These are phyloP conservation scores for Falco biarmicus DNA, from an alignment of 2,797 vertebrate species.

Conservation along the genomic window DNA sequence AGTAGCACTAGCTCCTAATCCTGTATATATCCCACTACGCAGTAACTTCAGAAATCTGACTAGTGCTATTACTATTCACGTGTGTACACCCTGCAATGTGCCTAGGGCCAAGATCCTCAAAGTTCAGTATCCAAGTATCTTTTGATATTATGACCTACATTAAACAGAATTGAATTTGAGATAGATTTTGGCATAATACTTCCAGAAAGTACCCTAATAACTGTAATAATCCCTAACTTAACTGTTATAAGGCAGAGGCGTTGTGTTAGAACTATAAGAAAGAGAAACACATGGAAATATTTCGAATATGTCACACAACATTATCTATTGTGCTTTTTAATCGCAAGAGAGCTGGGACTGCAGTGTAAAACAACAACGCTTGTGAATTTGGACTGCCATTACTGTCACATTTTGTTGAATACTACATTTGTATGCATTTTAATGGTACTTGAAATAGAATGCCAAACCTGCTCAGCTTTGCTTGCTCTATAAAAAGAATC, in stretches of 20 bases:
- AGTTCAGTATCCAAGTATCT: constrained; percentile 23
- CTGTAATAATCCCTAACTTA: not conserved
- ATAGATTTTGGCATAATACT: not conserved
- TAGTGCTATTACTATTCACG: not conserved
- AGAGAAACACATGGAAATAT: constrained; percentile 1
- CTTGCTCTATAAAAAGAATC: constrained; percentile 29
- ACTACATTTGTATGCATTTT: constrained; percentile 21
- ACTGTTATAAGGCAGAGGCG: not conserved
- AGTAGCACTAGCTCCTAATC: not conserved
- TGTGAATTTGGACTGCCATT: constrained; percentile 32
- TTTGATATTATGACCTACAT: not conserved
- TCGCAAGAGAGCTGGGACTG: constrained; percentile 6
- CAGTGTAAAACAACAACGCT: constrained; percentile 13
- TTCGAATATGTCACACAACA: not conserved
- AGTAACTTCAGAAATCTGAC: not conserved
- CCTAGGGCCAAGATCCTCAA: not conserved
- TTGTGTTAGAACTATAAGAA: not conserved
- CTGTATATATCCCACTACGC: not conserved
- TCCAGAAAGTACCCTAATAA: not conserved
- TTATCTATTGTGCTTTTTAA: constrained; percentile 45
- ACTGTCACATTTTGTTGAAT: constrained; percentile 21
- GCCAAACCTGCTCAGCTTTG: constrained; percentile 4
- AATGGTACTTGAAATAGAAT: constrained; percentile 28
- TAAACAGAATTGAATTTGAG: not conserved
- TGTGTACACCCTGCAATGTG: not conserved